Percentiles rank a stretch among this genome's conserved stretches.
These are phyloP conservation scores for Galago senegalensis DNA, from an alignment of 2,797 vertebrate species.

Conservation along the genomic window DNA sequence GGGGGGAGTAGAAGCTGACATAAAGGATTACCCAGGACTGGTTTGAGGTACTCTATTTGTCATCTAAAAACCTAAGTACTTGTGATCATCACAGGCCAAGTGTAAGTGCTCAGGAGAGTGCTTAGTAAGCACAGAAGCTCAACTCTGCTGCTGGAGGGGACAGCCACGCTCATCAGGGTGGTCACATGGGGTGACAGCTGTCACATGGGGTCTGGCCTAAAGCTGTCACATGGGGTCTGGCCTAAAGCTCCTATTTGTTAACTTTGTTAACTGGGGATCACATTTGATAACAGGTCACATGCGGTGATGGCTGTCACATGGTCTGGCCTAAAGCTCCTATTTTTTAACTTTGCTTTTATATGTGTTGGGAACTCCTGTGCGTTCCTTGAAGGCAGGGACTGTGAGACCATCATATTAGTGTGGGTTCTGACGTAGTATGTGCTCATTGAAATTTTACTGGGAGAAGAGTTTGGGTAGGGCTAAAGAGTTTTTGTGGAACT, in stretches of 20 bases:
- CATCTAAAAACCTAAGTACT: neutral
- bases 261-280: too few relatives aligned
- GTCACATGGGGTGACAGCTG: neutral
- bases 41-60: neutral
- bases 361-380: neutral
- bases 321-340: neutral
- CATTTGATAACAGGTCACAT: neutral
- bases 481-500: neutral
- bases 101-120: too few relatives aligned
- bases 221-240: too few relatives aligned
- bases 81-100: neutral
- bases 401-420: neutral
- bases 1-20: neutral
- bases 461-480: neutral
- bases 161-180: neutral
- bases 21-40: neutral
- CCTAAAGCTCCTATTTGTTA: too few relatives aligned
- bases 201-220: neutral
- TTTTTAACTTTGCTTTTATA: neutral
- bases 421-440: neutral
- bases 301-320: too few relatives aligned
- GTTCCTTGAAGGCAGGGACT: neutral
- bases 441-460: neutral
- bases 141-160: neutral
- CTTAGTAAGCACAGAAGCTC: neutral